These are phyloP conservation scores for Toxotes chatareus DNA, from an alignment of 2,113 vertebrate genomes.

Conservation along the genomic window DNA sequence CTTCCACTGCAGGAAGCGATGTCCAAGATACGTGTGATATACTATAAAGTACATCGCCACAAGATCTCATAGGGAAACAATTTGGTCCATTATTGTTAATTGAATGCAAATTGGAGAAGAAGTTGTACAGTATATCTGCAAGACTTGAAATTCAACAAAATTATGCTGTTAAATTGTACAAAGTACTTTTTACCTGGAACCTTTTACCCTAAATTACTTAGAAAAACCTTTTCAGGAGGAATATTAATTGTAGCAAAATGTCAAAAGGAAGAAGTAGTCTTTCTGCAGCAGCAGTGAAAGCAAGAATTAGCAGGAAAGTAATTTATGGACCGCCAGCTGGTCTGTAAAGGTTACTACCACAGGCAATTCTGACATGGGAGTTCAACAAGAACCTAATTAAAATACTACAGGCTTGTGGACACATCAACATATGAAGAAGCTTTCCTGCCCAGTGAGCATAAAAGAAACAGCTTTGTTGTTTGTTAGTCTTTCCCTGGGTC, in stretches of 20 bases:
- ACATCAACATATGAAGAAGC: constrained; percentile 38
- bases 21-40: background rate
- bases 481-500: constrained; percentile 11
- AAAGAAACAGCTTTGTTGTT: constrained; percentile 29
- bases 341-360: constrained; percentile 75
- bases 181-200: background rate
- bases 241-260: constrained; percentile 38
- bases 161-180: background rate
- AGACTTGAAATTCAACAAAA: background rate
- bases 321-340: constrained; percentile 73
- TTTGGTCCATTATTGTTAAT: background rate
- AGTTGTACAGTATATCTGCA: background rate
- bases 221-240: constrained; percentile 17
- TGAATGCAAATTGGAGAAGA: background rate
- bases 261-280: constrained; percentile 20
- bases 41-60: no score
- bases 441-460: constrained; percentile 30
- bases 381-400: constrained; percentile 64
- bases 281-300: constrained; percentile 41
- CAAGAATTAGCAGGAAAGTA: constrained; percentile 46
- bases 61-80: background rate
- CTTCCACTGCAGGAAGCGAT: background rate
- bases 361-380: constrained; percentile 62
- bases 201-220: background rate
- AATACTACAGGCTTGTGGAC: constrained; percentile 45